Percentiles rank a stretch among this genome's conserved stretches.
Evolutionary conservation across 2,113 vertebrate genomes (phyloP).

Genomic region (Apteryx owenii): DNA sequence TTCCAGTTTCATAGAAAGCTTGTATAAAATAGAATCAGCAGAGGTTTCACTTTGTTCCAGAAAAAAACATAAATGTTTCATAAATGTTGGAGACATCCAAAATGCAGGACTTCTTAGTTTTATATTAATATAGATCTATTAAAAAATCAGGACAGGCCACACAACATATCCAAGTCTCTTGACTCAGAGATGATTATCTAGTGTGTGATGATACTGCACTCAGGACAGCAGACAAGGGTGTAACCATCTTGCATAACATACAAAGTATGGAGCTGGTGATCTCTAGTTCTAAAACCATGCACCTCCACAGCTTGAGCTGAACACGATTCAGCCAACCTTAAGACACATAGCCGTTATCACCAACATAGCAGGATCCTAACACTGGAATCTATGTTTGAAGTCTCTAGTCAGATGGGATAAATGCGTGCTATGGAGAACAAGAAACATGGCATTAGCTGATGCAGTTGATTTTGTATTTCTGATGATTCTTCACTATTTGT

Average conservation of each 20-base stretch:
- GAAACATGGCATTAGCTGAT: not conserved
- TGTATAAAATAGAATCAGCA: not conserved
- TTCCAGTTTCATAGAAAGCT: not conserved
- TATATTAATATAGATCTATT: not conserved
- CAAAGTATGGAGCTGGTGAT: not conserved
- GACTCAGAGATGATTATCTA: not conserved
- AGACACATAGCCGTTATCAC: not conserved
- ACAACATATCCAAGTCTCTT: rapidly evolving
- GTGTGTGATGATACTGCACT: not conserved
- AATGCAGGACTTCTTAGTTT: not conserved
- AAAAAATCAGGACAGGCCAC: not conserved
- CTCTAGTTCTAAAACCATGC: rapidly evolving
- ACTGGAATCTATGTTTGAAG: not conserved
- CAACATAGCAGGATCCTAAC: rapidly evolving
- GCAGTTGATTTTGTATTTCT: not conserved
- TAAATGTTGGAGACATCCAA: not conserved
- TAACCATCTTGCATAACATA: not conserved
- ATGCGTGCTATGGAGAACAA: not conserved
- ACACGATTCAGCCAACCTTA: not conserved
- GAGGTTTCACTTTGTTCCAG: conserved; percentile 27
- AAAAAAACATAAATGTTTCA: not conserved
- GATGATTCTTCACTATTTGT: not conserved
- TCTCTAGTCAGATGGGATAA: not conserved
- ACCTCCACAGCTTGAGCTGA: rapidly evolving
- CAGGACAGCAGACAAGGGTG: rapidly evolving